Conservation (phyloP, 2,797 vertebrate species). For the Scolopax bukidnonensis region DNA sequence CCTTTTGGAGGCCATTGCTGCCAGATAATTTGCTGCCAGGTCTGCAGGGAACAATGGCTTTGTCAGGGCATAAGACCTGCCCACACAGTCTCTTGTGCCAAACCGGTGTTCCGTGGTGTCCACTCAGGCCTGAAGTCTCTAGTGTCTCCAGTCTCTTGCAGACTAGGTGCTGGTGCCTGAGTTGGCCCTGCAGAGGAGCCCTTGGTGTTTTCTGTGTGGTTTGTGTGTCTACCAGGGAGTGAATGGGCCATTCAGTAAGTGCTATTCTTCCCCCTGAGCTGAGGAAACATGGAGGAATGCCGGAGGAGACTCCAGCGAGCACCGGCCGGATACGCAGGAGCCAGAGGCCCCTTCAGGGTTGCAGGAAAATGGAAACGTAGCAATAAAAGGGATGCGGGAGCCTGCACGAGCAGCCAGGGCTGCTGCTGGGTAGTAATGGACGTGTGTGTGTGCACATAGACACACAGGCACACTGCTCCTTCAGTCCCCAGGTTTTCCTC, state of each 20-base stretch:
- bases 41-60: no score
- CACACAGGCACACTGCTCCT: neutral
- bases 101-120: fast-evolving
- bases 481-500: neutral
- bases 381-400: neutral
- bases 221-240: neutral
- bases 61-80: fast-evolving
- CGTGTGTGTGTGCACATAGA: fast-evolving
- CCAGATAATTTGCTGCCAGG: neutral
- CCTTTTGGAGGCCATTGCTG: fast-evolving
- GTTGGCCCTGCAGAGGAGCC: fast-evolving
- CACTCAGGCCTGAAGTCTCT: neutral
- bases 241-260: neutral
- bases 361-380: neutral
- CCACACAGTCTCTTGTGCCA: neutral
- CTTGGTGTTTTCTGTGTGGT: neutral
- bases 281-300: neutral
- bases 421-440: neutral
- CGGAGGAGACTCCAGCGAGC: neutral
- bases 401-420: neutral
- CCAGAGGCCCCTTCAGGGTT: slow-evolving; percentile 2
- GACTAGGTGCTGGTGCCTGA: neutral
- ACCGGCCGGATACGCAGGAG: neutral
- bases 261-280: neutral
- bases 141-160: fast-evolving